These are phyloP conservation scores for Numenius phaeopus DNA, from an alignment of 2,797 vertebrate genomes.

Conservation along the genomic window DNA sequence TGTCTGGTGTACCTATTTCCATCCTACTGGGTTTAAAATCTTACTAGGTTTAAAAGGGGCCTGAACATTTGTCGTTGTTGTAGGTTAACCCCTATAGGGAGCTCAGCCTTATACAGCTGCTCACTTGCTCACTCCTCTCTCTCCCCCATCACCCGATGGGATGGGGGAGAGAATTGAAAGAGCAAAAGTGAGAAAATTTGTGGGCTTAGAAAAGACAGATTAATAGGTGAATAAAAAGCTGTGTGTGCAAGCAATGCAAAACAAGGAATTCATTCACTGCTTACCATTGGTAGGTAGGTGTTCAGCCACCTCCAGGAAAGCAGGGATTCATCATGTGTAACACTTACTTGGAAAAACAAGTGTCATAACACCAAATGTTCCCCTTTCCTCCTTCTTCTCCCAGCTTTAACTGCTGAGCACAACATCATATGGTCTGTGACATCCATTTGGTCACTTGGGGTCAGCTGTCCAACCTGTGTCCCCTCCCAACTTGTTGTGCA, in stretches of 20 bases:
- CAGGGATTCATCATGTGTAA: accelerated
- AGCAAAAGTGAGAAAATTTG: background rate
- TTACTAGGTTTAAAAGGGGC: background rate
- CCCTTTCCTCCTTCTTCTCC: background rate
- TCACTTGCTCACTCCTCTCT: background rate
- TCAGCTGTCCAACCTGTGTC: background rate
- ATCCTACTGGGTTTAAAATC: background rate
- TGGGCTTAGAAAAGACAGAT: background rate
- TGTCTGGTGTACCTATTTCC: background rate
- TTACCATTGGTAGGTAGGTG: background rate
- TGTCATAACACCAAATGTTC: background rate
- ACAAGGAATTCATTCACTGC: background rate
- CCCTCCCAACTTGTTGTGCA: background rate
- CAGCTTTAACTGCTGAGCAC: background rate
- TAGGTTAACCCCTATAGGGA: background rate
- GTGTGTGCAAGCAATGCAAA: background rate
- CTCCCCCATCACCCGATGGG: accelerated
- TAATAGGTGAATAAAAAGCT: background rate
- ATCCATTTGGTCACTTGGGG: background rate
- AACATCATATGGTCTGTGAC: background rate
- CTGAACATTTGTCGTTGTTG: background rate
- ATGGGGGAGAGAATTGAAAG: background rate
- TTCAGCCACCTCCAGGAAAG: background rate
- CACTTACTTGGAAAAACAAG: background rate
- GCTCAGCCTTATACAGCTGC: background rate